These are phyloP conservation scores for Conistra vaccinii DNA, from an alignment of 2,888 invertebrate genomes.

Conservation along the genomic window DNA sequence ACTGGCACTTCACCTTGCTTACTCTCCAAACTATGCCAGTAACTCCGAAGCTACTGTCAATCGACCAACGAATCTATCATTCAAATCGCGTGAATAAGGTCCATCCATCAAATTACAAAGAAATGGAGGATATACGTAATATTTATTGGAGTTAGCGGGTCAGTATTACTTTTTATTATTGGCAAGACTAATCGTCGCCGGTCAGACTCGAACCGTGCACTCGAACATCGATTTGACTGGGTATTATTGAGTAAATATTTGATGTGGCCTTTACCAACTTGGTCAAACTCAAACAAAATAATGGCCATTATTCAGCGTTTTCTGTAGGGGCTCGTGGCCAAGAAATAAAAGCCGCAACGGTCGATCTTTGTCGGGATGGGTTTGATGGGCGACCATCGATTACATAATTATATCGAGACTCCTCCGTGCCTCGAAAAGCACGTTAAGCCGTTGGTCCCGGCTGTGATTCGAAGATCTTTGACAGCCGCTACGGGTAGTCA, in stretches of 20 bases:
- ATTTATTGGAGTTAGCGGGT: slow-evolving; percentile 9
- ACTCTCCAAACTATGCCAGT: too few relatives aligned
- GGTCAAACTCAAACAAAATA: too few relatives aligned
- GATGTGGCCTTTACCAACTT: not conserved
- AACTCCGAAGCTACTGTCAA: not conserved
- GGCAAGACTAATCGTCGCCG: not conserved
- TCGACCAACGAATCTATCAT: not conserved
- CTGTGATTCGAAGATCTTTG: too few relatives aligned
- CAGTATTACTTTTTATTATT: slow-evolving; percentile 6
- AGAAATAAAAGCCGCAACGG: too few relatives aligned
- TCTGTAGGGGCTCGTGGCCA: not conserved
- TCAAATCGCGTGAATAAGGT: slow-evolving; percentile 13
- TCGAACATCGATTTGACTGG: slow-evolving; percentile 9
- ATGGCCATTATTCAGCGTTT: not conserved
- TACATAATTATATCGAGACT: too few relatives aligned
- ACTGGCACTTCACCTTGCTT: too few relatives aligned
- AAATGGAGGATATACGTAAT: slow-evolving; percentile 19
- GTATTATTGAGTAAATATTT: slow-evolving; percentile 14
- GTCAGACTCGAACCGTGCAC: not conserved
- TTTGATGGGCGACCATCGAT: too few relatives aligned
- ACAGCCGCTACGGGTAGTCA: too few relatives aligned
- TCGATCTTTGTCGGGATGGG: too few relatives aligned
- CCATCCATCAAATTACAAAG: not conserved
- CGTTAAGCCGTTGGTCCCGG: too few relatives aligned
- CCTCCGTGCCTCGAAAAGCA: too few relatives aligned